Conservation (phyloP, 2,113 vertebrate genomes). For the Herpetotheres cachinnans region DNA sequence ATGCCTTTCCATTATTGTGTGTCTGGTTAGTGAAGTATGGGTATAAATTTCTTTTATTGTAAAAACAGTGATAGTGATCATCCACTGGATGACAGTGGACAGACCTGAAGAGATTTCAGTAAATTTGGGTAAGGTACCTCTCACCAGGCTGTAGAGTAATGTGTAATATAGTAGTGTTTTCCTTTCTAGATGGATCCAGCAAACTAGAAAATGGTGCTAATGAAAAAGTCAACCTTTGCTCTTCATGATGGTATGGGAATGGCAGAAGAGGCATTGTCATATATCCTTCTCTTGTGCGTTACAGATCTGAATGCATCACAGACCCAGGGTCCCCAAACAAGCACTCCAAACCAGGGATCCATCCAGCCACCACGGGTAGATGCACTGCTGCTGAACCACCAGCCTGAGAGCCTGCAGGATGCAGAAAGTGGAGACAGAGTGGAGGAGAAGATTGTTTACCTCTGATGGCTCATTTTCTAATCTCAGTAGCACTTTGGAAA, state of each 20-base stretch:
- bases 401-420: constrained; percentile 64
- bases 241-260: neutral
- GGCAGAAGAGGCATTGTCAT: neutral
- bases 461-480: constrained; percentile 70
- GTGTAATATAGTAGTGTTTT: neutral
- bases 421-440: constrained; percentile 65
- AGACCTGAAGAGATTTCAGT: neutral
- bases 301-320: constrained; percentile 71
- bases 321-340: neutral
- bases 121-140: neutral
- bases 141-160: neutral
- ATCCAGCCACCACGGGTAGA: constrained; percentile 31
- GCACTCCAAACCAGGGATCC: neutral
- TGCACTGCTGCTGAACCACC: constrained; percentile 49
- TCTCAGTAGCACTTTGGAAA: constrained; percentile 51
- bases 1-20: neutral
- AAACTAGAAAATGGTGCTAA: neutral
- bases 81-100: neutral
- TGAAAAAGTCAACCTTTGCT: neutral
- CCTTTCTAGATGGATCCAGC: neutral
- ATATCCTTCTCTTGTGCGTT: constrained; percentile 41
- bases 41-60: neutral
- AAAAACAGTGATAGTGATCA: neutral
- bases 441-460: constrained; percentile 93
- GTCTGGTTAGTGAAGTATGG: neutral